Base-by-base conservation (phyloP, 92 coral and sea anemone genomes). In the Chrysogorgia sp. region DNA sequence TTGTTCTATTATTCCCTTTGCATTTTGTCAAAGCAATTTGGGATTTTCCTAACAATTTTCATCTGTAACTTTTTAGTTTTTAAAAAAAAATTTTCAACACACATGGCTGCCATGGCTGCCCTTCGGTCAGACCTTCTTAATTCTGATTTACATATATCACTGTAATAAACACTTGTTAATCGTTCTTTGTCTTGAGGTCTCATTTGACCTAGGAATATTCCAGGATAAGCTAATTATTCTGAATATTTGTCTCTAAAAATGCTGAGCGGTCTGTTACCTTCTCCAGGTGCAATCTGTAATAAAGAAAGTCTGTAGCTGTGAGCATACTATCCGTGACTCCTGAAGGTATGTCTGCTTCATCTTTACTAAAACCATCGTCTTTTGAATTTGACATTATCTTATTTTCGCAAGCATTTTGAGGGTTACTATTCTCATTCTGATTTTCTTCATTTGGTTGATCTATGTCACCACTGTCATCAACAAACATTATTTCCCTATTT, bases 331-430 rank as follows among this genome's bases (percentile, higher is more conserved):
- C n/a, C n/a, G n/a, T n/a, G n/a, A 57, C 63, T 10, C 83, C 87
- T 28, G 87, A 77, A 45, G 83, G 83, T 31, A 49, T 76, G 21
- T 76, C 83, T 70, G 67, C 75, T 58, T 80, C 85, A 70, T 71
- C 88, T 62, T 85, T 80, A 61, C 75, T 79, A 66, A 47, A 80
- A 2, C 41, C 50, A 58, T 80, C 68, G 19, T 81, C 77, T 59
- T 31, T 34, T 60, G 79, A 23, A 5, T 45, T 43, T 17, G 9
- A 17, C 17, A 43, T 43, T 8, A 8, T 43, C 9, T 43, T 43
- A 43, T 43, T 17, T 43, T 43, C n/a, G n/a, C n/a, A n/a, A n/a
- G n/a, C n/a, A n/a, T n/a, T n/a, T n/a, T n/a, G n/a, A n/a, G n/a
- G n/a, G n/a, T n/a, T n/a, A n/a, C n/a, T 9, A 43, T 43, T 12